Evolutionary conservation across 2,888 invertebrate species (phyloP).

Genomic region (Matsumyia berberina): DNA sequence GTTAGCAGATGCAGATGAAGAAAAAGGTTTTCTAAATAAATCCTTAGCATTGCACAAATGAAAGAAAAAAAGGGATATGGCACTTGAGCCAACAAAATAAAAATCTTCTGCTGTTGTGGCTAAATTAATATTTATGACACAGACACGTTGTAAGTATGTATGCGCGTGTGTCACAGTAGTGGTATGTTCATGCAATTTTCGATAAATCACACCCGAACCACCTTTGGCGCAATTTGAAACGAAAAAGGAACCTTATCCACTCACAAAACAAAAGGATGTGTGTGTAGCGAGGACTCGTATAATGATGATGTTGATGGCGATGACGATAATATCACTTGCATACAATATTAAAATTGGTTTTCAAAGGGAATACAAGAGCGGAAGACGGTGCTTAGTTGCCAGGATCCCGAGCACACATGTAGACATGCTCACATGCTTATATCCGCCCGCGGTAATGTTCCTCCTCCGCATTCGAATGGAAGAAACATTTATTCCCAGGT

Average conservation of each 20-base stretch:
- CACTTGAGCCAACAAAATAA: slow-evolving; percentile 75
- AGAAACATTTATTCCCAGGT: slow-evolving; percentile 58
- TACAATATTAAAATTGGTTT: slow-evolving; percentile 76
- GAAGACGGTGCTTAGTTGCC: slow-evolving; percentile 67
- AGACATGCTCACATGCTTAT: too few species aligned
- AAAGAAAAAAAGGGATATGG: slow-evolving; percentile 75
- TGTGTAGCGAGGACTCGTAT: slow-evolving; percentile 32
- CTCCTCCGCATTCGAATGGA: slow-evolving; percentile 43
- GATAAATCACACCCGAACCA: slow-evolving; percentile 67
- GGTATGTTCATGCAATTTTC: slow-evolving; percentile 50
- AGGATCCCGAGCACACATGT: slow-evolving; percentile 42
- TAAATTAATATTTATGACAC: slow-evolving; percentile 74
- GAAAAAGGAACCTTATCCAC: not conserved
- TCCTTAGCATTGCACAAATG: slow-evolving; percentile 76
- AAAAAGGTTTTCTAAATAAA: slow-evolving; percentile 75
- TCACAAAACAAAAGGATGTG: slow-evolving; percentile 54
- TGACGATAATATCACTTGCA: slow-evolving; percentile 75
- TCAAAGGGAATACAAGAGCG: slow-evolving; percentile 71
- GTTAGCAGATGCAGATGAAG: slow-evolving; percentile 76
- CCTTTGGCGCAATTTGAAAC: slow-evolving; percentile 55
- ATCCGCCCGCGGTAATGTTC: slow-evolving; percentile 22
- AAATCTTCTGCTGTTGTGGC: slow-evolving; percentile 57
- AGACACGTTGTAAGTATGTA: slow-evolving; percentile 9
- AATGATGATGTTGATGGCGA: slow-evolving; percentile 70
- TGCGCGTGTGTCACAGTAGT: too few species aligned